Evolutionary conservation across 1,140 invertebrate species (phyloP).

Genomic region (Agrypnia vestita): DNA sequence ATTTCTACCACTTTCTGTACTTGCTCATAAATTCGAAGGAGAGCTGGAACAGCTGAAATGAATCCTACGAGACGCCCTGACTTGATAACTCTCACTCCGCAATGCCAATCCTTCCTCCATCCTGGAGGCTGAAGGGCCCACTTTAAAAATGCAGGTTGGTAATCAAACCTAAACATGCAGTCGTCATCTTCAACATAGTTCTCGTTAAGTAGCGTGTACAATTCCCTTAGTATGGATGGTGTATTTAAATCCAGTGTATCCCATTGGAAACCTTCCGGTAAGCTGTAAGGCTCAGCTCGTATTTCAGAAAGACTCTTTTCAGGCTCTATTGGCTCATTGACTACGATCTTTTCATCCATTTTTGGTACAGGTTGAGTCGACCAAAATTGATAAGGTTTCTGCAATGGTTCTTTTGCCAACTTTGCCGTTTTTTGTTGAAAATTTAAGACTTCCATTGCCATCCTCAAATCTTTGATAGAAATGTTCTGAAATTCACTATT

Average conservation of each 20-base stretch:
- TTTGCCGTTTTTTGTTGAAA: conserved; percentile 85
- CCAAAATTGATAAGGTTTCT: conserved; percentile 96
- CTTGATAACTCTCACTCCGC: conserved; percentile 95
- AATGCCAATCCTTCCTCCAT: conserved; percentile 97
- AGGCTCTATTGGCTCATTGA: conserved; percentile 92
- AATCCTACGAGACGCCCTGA: conserved; percentile 96
- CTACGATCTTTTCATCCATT: conserved; percentile 83
- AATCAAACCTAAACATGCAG: conserved; percentile 99
- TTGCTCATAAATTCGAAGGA: conserved; percentile 93
- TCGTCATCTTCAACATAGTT: conserved; percentile 99
- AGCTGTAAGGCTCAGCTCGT: conserved; percentile 90
- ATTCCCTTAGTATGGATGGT: conserved; percentile 90
- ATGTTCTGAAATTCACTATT: conserved; percentile 68
- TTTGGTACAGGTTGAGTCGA: conserved; percentile 99
- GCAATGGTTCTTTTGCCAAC: conserved; percentile 80
- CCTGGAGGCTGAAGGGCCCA: conserved; percentile 99
- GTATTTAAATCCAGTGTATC: conserved; percentile 95
- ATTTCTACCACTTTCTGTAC: conserved; percentile 97
- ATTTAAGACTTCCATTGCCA: conserved; percentile 89
- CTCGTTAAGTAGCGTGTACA: conserved; percentile 96
- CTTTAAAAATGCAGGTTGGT: conserved; percentile 96
- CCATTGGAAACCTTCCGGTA: conserved; percentile 97
- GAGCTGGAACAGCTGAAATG: conserved; percentile 97
- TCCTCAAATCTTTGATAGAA: conserved; percentile 80
- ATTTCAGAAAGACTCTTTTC: conserved; percentile 88